Percentiles rank a stretch among this genome's conserved stretches.
These are phyloP conservation scores for Catostomus latipinnis DNA, from an alignment of 2,797 vertebrate genomes.

Conservation along the genomic window DNA sequence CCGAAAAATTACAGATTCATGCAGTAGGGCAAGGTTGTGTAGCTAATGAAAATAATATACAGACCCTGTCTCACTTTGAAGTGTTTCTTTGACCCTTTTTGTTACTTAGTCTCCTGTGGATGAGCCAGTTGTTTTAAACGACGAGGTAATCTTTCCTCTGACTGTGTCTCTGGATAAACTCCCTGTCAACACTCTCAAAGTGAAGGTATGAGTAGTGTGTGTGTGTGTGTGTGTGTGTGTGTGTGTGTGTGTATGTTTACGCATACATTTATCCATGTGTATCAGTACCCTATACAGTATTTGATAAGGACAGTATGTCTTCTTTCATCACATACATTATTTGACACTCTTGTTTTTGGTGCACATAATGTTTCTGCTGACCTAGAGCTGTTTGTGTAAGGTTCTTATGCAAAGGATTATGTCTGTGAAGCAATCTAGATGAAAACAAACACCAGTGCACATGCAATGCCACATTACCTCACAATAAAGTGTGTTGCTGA, in stretches of 20 bases:
- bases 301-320: not conserved
- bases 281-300: no score
- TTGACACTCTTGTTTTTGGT: not conserved
- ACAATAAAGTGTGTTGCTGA: not conserved
- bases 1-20: not conserved
- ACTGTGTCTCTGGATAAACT: conserved; percentile 90
- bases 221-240: not conserved
- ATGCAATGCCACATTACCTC: not conserved
- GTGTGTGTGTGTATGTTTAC: conserved; percentile 2
- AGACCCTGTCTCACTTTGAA: not conserved
- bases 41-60: not conserved
- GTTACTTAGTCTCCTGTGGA: conserved; percentile 83
- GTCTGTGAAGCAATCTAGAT: not conserved
- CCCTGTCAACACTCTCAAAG: conserved; percentile 89
- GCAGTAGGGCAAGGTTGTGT: not conserved
- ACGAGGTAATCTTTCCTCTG: conserved; percentile 93
- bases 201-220: conserved; percentile 81
- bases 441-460: not conserved
- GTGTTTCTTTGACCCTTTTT: conserved; percentile 15
- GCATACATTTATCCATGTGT: not conserved
- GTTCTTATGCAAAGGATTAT: not conserved
- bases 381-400: not conserved
- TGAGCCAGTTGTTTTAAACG: conserved; percentile 87
- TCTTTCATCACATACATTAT: not conserved
- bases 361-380: not conserved